Percentiles rank a stretch among this genome's conserved stretches.
These are phyloP conservation scores for Drosophila anomalata DNA, from an alignment of 2,888 invertebrate species.

Conservation along the genomic window DNA sequence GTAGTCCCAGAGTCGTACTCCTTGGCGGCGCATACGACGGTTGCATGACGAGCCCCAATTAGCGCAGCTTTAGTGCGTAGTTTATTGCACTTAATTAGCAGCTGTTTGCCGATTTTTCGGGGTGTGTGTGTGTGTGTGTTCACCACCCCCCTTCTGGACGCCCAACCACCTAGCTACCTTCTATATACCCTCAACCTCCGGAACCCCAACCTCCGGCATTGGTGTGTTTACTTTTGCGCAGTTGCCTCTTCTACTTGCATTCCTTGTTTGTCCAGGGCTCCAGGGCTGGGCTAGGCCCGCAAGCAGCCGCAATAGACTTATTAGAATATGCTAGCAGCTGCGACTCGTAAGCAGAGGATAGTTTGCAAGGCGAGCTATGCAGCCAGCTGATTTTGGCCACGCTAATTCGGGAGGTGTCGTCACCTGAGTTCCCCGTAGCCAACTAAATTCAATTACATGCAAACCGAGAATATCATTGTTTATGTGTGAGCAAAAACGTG, in stretches of 20 bases:
- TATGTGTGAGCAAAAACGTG: constrained; percentile 18
- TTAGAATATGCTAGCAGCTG: constrained; percentile 15
- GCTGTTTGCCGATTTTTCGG: constrained; percentile 19
- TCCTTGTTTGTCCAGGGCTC: constrained; percentile 39
- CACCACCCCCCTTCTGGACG: background rate
- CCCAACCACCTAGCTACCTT: constrained; percentile 1
- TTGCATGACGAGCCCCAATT: constrained; percentile 38
- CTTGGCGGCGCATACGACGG: background rate
- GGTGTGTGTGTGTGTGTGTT: constrained; percentile 35
- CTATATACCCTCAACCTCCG: background rate
- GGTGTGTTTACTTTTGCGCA: constrained; percentile 42
- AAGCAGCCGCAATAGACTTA: constrained; percentile 1
- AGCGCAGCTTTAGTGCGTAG: constrained; percentile 33
- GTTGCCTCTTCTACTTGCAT: constrained; percentile 33
- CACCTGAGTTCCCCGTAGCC: constrained; percentile 17
- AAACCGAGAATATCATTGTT: background rate
- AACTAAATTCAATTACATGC: constrained; percentile 24
- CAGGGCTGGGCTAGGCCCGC: constrained; percentile 18
- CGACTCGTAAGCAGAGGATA: background rate
- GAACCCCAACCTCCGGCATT: constrained; percentile 10
- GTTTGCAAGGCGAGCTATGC: constrained; percentile 10
- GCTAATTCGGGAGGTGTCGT: constrained; percentile 29
- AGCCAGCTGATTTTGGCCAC: constrained; percentile 27
- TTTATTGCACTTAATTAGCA: constrained; percentile 44
- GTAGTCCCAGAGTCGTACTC: constrained; percentile 35